phyloP scores from a whole-genome alignment of 2,888 invertebrate species.

The Tachina fera region DNA sequence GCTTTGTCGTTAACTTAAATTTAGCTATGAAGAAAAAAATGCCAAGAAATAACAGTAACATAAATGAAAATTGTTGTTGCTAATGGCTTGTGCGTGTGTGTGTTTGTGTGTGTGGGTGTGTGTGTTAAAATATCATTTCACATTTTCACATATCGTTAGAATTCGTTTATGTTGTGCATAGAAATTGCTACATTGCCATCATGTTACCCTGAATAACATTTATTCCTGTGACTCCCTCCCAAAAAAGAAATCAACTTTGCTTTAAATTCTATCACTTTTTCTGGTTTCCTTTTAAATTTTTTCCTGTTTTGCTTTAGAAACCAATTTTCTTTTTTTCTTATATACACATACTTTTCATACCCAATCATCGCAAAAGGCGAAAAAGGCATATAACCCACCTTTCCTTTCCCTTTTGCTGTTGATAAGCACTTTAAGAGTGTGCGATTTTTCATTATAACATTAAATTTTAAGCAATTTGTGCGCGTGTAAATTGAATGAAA shows the following conservation, averaged over 20 bases:
- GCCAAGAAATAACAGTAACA: conserved; percentile 26
- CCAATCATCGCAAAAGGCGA: conserved; percentile 34
- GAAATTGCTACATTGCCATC: conserved; percentile 78
- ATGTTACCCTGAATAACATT: conserved; percentile 9
- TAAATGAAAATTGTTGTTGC: conserved; percentile 5
- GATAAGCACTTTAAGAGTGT: conserved; percentile 42
- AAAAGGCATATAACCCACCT: conserved; percentile 23
- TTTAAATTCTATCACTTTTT: conserved; percentile 15
- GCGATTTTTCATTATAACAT: conserved; percentile 59
- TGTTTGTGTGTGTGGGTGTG: neutral
- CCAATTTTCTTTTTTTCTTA: conserved; percentile 39
- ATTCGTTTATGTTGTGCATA: conserved; percentile 80
- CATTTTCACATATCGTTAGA: conserved; percentile 81
- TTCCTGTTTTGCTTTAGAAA: conserved; percentile 34
- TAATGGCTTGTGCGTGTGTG: neutral
- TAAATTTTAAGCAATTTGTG: conserved; percentile 70
- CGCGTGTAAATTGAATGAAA: conserved; percentile 80
- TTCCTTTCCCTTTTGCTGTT: conserved; percentile 2
- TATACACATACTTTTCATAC: conserved; percentile 25
- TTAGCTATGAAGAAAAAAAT: neutral
- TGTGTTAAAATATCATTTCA: conserved; percentile 76
- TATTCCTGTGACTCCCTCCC: conserved; percentile 48
- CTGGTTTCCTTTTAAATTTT: neutral
- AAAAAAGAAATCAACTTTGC: neutral
- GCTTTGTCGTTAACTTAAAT: neutral